phyloP scores from a whole-genome alignment of 2,797 vertebrate species.

The Sebastes trivittatus region DNA sequence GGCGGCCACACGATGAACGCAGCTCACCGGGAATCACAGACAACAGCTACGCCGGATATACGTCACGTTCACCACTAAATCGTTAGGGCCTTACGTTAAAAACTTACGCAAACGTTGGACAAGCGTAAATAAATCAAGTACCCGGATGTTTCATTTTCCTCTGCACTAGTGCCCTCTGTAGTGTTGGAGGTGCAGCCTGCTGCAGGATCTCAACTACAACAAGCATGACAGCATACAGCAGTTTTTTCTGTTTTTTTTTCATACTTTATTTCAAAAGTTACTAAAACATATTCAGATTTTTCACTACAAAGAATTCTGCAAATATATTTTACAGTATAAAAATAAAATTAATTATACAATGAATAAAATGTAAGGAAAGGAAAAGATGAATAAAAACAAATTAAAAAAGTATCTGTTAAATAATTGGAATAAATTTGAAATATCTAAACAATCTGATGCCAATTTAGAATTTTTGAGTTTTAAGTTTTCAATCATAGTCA shows the following conservation, averaged over 20 bases:
- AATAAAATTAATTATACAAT: no score
- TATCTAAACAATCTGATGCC: no score
- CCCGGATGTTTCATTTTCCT: conserved; percentile 61
- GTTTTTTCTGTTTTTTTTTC: no score
- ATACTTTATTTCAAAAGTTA: no score
- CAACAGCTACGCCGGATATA: conserved; percentile 6
- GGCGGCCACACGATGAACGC: conserved; percentile 62
- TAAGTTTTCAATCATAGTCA: no score
- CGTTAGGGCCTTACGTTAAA: conserved; percentile 13
- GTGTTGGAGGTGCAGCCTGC: conserved; percentile 3
- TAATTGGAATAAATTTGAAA: no score
- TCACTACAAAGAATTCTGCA: rapidly evolving
- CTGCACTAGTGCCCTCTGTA: not conserved
- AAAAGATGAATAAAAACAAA: no score
- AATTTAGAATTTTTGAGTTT: no score
- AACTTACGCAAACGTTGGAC: conserved; percentile 43
- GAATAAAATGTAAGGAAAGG: no score
- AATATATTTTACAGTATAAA: no score
- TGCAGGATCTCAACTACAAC: not conserved
- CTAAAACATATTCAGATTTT: no score
- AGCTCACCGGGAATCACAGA: conserved; percentile 50
- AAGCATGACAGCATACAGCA: not conserved
- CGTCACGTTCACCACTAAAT: rapidly evolving
- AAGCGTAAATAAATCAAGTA: conserved; percentile 39
- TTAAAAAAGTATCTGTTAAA: no score